Conservation (phyloP, 1,140 invertebrate genomes). For the Eriosoma lanigerum region DNA sequence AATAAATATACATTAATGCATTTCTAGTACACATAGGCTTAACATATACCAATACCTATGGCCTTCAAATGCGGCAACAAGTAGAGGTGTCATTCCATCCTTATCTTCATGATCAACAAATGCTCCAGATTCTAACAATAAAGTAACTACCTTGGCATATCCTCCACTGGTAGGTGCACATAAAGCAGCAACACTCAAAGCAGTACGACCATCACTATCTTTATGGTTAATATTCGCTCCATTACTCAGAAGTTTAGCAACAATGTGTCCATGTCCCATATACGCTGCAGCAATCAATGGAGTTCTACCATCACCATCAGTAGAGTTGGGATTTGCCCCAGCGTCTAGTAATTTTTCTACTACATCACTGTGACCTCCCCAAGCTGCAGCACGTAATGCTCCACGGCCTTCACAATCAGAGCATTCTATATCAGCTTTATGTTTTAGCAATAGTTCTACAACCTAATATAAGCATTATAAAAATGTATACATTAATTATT, state of each 20-base stretch:
- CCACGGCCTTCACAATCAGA: conserved; percentile 74
- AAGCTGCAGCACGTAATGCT: conserved; percentile 78
- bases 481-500: neutral
- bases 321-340: conserved; percentile 63
- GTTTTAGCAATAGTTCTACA: conserved; percentile 76
- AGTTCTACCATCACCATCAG: conserved; percentile 83
- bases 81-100: conserved; percentile 87
- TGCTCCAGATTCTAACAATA: conserved; percentile 82
- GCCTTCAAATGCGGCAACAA: conserved; percentile 93
- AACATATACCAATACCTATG: conserved; percentile 65
- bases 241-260: conserved; percentile 78
- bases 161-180: conserved; percentile 85
- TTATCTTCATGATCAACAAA: conserved; percentile 86
- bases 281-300: conserved; percentile 87
- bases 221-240: conserved; percentile 84
- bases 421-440: conserved; percentile 79
- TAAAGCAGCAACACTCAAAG: conserved; percentile 86
- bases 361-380: conserved; percentile 76
- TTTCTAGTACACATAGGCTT: neutral
- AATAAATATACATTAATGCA: conserved; percentile 5
- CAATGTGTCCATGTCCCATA: conserved; percentile 91
- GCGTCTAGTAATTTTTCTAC: conserved; percentile 70
- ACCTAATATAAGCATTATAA: conserved; percentile 64
- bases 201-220: conserved; percentile 88
- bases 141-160: conserved; percentile 70